Conservation (phyloP, 2,113 vertebrate species). For the Dipodomys merriami region DNA sequence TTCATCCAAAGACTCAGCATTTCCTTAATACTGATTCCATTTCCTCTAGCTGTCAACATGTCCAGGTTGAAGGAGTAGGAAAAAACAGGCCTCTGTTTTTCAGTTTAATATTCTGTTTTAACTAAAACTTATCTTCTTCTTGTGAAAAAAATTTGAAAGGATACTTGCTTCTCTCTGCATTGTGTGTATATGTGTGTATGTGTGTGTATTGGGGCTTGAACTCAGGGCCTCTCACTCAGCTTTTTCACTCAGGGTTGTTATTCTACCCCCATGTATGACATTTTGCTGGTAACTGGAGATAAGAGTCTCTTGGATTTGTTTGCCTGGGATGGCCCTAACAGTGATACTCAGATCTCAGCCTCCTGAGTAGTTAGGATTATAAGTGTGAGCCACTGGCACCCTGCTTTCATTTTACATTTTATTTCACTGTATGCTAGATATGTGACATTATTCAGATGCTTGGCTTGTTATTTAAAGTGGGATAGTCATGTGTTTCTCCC, state of each 20-base stretch:
- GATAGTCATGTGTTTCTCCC: neutral
- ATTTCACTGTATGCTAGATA: conserved; percentile 63
- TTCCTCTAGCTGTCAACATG: conserved; percentile 32
- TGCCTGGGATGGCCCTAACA: too few species aligned
- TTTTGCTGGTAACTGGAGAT: too few species aligned
- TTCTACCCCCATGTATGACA: too few species aligned
- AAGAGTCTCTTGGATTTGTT: too few species aligned
- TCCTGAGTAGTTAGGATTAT: too few species aligned
- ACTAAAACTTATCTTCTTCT: neutral
- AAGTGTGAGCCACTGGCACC: too few species aligned
- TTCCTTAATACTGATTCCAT: neutral
- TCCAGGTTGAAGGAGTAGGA: conserved; percentile 10
- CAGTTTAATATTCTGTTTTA: conserved; percentile 47
- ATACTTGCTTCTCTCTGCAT: neutral
- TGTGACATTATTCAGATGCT: conserved; percentile 39
- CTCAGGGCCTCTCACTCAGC: too few species aligned
- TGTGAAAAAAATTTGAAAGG: conserved; percentile 3
- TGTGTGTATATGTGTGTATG: too few species aligned
- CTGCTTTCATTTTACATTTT: conserved; percentile 33
- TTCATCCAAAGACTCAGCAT: conserved; percentile 6
- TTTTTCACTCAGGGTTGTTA: too few species aligned
- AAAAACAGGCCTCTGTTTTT: conserved; percentile 5
- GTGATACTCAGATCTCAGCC: too few species aligned
- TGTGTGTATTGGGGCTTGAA: too few species aligned
- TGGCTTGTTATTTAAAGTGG: conserved; percentile 64